These are phyloP conservation scores for Rhagologus leucostigma DNA, from an alignment of 2,113 vertebrate genomes.

Conservation along the genomic window DNA sequence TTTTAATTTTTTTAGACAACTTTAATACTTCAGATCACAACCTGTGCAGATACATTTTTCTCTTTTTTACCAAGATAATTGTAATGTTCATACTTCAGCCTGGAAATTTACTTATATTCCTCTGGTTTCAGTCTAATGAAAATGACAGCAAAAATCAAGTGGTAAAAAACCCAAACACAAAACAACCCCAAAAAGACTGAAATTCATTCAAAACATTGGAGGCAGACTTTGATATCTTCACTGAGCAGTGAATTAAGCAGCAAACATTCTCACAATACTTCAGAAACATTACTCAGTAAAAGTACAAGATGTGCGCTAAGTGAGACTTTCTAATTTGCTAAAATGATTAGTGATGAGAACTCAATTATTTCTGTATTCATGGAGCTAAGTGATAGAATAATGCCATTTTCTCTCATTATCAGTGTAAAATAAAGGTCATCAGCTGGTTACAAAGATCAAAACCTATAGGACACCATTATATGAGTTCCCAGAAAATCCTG, in stretches of 20 bases:
- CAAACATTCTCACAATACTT: background rate
- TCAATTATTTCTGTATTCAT: slow-evolving; percentile 56
- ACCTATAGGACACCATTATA: slow-evolving; percentile 51
- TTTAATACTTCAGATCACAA: background rate
- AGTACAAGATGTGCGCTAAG: background rate
- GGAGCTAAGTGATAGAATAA: slow-evolving; percentile 27
- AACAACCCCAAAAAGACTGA: background rate
- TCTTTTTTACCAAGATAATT: background rate
- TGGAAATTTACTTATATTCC: background rate
- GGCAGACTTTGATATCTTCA: background rate
- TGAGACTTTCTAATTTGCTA: slow-evolving; percentile 2
- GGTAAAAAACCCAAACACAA: background rate
- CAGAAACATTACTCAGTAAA: background rate
- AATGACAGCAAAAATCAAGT: background rate
- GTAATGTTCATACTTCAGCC: background rate
- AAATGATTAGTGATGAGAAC: slow-evolving; percentile 53
- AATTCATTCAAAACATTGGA: background rate
- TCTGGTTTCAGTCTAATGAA: background rate
- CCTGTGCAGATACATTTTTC: background rate
- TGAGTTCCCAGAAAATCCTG: slow-evolving; percentile 63
- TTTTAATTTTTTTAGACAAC: background rate
- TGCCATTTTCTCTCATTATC: slow-evolving; percentile 22
- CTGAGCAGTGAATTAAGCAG: background rate
- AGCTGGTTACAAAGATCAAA: slow-evolving; percentile 45
- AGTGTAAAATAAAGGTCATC: slow-evolving; percentile 67